Conservation (phyloP, 2,888 invertebrate genomes). For the Tuta absoluta region DNA sequence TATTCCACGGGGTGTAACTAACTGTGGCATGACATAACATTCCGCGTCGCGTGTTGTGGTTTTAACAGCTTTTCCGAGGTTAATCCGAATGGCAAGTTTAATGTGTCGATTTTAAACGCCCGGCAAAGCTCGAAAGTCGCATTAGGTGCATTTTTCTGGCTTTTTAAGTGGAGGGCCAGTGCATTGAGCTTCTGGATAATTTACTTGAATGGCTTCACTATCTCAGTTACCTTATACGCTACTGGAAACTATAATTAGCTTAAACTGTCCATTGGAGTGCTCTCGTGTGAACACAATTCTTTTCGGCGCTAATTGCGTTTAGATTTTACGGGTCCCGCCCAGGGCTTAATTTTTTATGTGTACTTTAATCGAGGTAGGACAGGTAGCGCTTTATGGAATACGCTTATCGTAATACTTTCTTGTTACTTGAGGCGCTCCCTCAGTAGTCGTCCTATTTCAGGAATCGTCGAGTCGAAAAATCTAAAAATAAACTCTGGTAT, state of each 20-base stretch:
- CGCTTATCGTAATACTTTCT: conserved; percentile 19
- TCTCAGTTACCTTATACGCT: conserved; percentile 58
- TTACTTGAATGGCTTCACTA: conserved; percentile 67
- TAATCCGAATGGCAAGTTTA: conserved; percentile 11
- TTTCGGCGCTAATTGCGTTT: conserved; percentile 15
- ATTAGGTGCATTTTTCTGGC: conserved; percentile 39
- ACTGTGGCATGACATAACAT: conserved; percentile 17
- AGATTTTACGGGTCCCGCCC: conserved; percentile 3
- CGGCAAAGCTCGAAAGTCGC: conserved; percentile 33
- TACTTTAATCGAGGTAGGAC: conserved; percentile 5
- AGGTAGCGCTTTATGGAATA: conserved; percentile 9
- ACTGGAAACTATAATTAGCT: conserved; percentile 54
- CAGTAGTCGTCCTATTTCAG: conserved; percentile 17
- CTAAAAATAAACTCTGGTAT: conserved; percentile 15
- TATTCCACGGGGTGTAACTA: conserved; percentile 10
- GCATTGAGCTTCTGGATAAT: conserved; percentile 51
- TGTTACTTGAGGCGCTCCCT: conserved; percentile 14
- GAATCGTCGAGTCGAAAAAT: conserved; percentile 21
- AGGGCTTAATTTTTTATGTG: conserved; percentile 1
- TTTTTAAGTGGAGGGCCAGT: conserved; percentile 33
- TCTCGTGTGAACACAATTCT: conserved; percentile 28
- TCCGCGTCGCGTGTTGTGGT: conserved; percentile 16
- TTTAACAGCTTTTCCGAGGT: conserved; percentile 21
- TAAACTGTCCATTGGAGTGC: conserved; percentile 40
- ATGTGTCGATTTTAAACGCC: conserved; percentile 3